Evolutionary conservation across 1,140 invertebrate species (phyloP).

Genomic region (Eriocheir sinensis): DNA sequence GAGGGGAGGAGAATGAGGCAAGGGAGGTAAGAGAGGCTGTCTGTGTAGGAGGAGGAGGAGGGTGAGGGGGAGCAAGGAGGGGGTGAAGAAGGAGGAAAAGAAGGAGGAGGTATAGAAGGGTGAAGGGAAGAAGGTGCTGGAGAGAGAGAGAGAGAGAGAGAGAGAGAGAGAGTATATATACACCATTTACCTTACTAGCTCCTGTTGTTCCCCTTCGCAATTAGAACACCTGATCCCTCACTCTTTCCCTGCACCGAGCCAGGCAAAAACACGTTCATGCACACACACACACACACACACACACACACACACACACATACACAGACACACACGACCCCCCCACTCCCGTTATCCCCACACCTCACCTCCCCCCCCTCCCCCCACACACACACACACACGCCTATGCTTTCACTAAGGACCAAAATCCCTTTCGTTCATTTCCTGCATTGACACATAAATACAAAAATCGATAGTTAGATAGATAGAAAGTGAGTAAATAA

Average conservation of each 20-base stretch:
- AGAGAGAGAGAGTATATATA: no score
- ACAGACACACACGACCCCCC: no score
- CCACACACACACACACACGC: slow-evolving; percentile 34
- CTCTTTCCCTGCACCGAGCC: not conserved
- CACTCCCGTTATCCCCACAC: not conserved
- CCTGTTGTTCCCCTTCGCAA: not conserved
- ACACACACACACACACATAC: not conserved
- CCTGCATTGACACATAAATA: not conserved
- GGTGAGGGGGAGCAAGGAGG: not conserved
- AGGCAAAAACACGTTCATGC: no score
- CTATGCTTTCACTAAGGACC: not conserved
- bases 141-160: no score
- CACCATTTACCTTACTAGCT: not conserved
- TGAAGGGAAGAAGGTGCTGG: not conserved
- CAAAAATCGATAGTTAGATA: not conserved
- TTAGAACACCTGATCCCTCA: not conserved
- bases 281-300: slow-evolving; percentile 12
- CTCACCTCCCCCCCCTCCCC: not conserved
- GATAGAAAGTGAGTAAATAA: slow-evolving; percentile 9
- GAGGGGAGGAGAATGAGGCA: not conserved
- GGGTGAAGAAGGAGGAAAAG: not conserved
- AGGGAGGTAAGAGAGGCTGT: no score
- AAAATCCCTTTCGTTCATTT: not conserved
- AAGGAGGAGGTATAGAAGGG: not conserved
- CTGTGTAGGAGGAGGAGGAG: not conserved